Evolutionary conservation across 2,888 invertebrate species (phyloP), one percentile per base, ranked within the genome.

Genomic region (Caenorhabditis parvicauda): DNA sequence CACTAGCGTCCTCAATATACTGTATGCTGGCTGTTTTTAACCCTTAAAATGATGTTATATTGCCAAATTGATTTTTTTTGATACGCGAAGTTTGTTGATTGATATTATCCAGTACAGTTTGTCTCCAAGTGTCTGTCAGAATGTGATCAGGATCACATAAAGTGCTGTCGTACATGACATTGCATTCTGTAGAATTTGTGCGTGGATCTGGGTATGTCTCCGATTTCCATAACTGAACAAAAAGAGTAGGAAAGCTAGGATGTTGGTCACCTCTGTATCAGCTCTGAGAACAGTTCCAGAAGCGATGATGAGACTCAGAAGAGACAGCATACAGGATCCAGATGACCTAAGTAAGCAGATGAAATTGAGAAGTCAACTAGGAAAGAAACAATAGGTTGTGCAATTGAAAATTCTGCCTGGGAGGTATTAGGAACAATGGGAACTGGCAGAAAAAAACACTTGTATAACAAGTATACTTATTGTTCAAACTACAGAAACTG

Each of bases 61-160:
- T 45, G n/a, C 12, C 5, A 32, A 44, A 28, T 14, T 7, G 25
- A 5, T 6, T 19, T 24, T 4, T 41, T 3, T 24, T 64, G 76
- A 47, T 55, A 79, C 79, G 65, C 44, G 71, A 51, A 52, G 72
- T 60, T 43, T 76, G 75, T 38, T 61, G 64, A 9, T 63, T 57
- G 24, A 79, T 62, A 49, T 74, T 80, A 7, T 70, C 63, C 41
- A 74, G 60, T 41, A 79, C 77, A 37, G 70, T 71, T 37, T 60
- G 58, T 29, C 79, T 51, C 80, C 80, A 80, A 43, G 75, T 71
- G 48, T 79, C 79, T 5, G 80, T 76, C 24, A 79, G 45, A n/a
- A 79, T 70, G 49, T 80, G 77, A 48, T 79, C 79, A 2, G 79
- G 79, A 61, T 79, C 79, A 51, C 79, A 79, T 1, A 79, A 61